phyloP scores from a whole-genome alignment of 2,797 vertebrate genomes.

The Hydrolagus colliei region DNA sequence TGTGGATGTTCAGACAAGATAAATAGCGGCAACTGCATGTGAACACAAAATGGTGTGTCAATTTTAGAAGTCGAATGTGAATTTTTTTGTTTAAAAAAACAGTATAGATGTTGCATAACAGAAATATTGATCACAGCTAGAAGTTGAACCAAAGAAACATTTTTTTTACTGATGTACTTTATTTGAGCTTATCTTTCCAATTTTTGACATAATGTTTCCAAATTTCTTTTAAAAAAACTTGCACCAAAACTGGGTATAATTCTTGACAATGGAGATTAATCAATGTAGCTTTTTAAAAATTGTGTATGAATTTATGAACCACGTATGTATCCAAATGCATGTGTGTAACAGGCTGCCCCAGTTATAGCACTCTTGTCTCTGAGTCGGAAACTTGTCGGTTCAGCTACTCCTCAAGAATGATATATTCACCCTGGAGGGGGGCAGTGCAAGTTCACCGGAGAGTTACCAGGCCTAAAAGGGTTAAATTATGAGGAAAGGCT shows the following conservation, averaged over 20 bases:
- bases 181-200: not conserved
- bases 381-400: too few species aligned
- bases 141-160: not conserved
- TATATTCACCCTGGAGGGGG: too few species aligned
- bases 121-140: not conserved
- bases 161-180: not conserved
- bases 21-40: not conserved
- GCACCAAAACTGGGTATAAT: not conserved
- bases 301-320: too few species aligned
- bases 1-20: not conserved
- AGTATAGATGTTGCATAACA: not conserved
- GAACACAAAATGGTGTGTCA: not conserved
- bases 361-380: too few species aligned
- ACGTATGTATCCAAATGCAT: too few species aligned
- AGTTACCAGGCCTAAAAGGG: too few species aligned
- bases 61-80: not conserved
- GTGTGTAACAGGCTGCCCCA: too few species aligned
- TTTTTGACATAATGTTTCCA: not conserved
- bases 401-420: too few species aligned
- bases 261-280: not conserved
- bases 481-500: too few species aligned
- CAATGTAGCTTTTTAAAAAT: too few species aligned
- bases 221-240: not conserved
- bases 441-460: too few species aligned
- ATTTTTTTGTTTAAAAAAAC: not conserved